Evolutionary conservation across 2,797 vertebrate genomes (phyloP).

Genomic region (Botia almorhae): DNA sequence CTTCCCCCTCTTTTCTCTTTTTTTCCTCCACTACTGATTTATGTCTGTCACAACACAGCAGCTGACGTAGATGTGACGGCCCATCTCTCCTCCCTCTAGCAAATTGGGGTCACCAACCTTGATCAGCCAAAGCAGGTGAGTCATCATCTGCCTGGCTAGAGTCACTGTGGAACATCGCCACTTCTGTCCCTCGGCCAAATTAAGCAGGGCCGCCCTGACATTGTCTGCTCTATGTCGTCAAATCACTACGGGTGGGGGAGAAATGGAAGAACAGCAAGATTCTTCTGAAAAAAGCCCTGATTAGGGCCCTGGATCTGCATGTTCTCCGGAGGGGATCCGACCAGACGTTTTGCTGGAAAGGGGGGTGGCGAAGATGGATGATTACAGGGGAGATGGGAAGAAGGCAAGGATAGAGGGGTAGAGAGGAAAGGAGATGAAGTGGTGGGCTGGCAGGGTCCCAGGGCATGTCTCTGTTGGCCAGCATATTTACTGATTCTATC

Average conservation of each 20-base stretch:
- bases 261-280: slow-evolving; percentile 50
- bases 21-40: slow-evolving; percentile 69
- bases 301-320: slow-evolving; percentile 4
- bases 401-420: slow-evolving; percentile 9
- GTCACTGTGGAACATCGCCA: slow-evolving; percentile 61
- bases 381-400: slow-evolving; percentile 15
- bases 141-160: slow-evolving; percentile 71
- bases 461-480: slow-evolving; percentile 66
- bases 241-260: slow-evolving; percentile 67
- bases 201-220: slow-evolving; percentile 77
- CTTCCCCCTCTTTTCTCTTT: slow-evolving; percentile 12
- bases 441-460: slow-evolving; percentile 65
- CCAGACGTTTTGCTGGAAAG: not conserved
- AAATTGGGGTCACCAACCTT: slow-evolving; percentile 82
- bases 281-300: slow-evolving; percentile 22
- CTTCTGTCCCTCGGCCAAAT: slow-evolving; percentile 76
- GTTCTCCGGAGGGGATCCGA: not conserved
- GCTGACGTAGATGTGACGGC: slow-evolving; percentile 73
- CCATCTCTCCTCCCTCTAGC: slow-evolving; percentile 51
- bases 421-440: slow-evolving; percentile 52
- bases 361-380: not conserved
- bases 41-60: slow-evolving; percentile 81
- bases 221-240: slow-evolving; percentile 80
- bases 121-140: slow-evolving; percentile 74
- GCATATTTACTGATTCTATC: slow-evolving; percentile 82